Percentiles rank a stretch among this genome's conserved stretches.
These are phyloP conservation scores for Ptychodera flava DNA, from an alignment of 35 echinoderm and acorn worm species.

Conservation along the genomic window DNA sequence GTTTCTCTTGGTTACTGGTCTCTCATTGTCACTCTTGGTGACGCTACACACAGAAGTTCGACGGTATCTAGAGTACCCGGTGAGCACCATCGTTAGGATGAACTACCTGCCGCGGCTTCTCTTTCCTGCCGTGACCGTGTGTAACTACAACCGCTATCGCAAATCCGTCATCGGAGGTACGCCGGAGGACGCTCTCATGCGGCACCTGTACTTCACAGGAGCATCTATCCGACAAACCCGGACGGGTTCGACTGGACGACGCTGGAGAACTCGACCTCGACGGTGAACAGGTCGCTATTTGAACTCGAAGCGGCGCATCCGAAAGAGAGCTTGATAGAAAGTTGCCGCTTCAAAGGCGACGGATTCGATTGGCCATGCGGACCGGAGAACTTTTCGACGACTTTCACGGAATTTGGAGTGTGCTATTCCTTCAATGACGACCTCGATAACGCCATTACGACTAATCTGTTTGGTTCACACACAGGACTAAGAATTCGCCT, in stretches of 20 bases:
- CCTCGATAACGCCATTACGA: not conserved
- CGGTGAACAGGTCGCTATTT: not conserved
- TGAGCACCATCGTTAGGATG: constrained; percentile 22
- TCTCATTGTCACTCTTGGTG: not conserved
- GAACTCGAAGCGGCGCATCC: not conserved
- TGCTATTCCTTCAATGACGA: constrained; percentile 62
- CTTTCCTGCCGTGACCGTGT: constrained; percentile 40
- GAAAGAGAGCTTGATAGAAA: not conserved
- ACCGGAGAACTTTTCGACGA: constrained; percentile 52
- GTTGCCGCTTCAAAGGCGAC: not conserved
- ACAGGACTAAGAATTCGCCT: constrained; percentile 50
- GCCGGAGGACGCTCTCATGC: not conserved
- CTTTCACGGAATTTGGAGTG: constrained; percentile 52
- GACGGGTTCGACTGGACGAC: not conserved
- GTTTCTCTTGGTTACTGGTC: not conserved
- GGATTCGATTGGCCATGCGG: constrained; percentile 3
- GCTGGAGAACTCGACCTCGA: not conserved
- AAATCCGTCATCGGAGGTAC: constrained; percentile 19
- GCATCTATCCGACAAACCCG: not conserved
- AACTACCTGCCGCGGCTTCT: constrained; percentile 23
- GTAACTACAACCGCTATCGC: constrained; percentile 47
- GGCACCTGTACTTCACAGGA: not conserved
- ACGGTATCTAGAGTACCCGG: constrained; percentile 3
- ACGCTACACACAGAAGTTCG: not conserved
- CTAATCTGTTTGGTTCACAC: constrained; percentile 38